Base-by-base conservation (phyloP, 2,888 invertebrate genomes). In the Drosophila cognata region DNA sequence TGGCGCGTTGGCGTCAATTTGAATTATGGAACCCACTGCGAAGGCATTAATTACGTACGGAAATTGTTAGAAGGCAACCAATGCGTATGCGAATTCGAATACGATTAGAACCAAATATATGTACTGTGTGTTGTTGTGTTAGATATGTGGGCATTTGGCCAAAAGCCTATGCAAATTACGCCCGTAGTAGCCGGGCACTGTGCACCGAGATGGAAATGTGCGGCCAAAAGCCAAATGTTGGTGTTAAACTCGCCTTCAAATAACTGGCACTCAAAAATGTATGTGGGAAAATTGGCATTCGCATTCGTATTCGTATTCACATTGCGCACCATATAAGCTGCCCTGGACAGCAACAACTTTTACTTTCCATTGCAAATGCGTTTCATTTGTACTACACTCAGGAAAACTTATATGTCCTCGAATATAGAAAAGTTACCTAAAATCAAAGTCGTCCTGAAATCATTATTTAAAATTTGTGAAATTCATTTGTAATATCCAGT, bases 1-100 rank as follows among this genome's bases (percentile, higher is more conserved):
- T 85, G 83, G 85, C 83, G 88, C 88, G 86, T 88, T 86, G 84
- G 84, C 86, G 86, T 88, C 71, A 68, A 77, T 88, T 88, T 85
- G 75, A 85, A 88, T 85, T 82, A 75, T 78, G 64, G 75, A 68
- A 59, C 35, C 52, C 55, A 73, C 50, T 31, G 69, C 36, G 63
- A 57, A 71, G 75, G 77, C 74, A 77, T 85, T 88, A 88, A 88
- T 82, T 88, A 88, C 75, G 80, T 71, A 77, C 85, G 81, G 82
- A 88, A 80, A 85, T 83, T 80, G 86, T 63, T 62, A 62, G 68
- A 61, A 74, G 78, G 41, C 59, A 79, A 46, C 67, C 46, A 75
- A 65, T 65, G 35, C 59, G 67, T 38, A 18, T 29, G 51, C 33
- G 28, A 28, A 28, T 55, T 28, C 55, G 10, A 25, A 50, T 50